A percentile compares a stretch with the other conserved stretches of the same genome.
Evolutionary conservation across 2,113 vertebrate genomes (phyloP).

Genomic region (Equus quagga): DNA sequence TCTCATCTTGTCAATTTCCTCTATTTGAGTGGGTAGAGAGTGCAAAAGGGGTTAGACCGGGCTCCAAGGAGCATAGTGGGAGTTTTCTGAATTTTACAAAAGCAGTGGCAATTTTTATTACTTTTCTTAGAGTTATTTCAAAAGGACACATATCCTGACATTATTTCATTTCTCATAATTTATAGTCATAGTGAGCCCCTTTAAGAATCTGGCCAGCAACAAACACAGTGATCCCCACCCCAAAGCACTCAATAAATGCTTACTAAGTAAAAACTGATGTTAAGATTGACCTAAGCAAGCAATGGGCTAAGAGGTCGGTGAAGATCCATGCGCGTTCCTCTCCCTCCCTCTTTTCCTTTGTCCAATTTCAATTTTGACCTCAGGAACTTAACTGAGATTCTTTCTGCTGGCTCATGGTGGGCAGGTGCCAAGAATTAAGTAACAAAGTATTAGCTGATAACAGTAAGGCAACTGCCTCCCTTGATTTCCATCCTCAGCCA

Average conservation of each 20-base stretch:
- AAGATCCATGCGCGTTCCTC: background rate
- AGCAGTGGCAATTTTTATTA: background rate
- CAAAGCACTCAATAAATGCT: background rate
- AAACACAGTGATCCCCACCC: background rate
- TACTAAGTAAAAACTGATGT: background rate
- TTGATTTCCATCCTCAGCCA: background rate
- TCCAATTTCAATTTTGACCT: background rate
- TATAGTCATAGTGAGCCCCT: background rate
- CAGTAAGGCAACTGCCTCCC: background rate
- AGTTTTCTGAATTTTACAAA: background rate
- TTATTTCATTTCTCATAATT: background rate
- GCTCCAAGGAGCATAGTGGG: background rate
- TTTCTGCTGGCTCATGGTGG: background rate
- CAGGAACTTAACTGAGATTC: background rate
- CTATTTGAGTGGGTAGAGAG: background rate
- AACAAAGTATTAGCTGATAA: background rate
- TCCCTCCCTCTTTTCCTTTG: background rate
- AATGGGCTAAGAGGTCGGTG: background rate
- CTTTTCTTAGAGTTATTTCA: slow-evolving; percentile 45
- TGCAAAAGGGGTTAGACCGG: background rate
- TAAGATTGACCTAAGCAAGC: background rate
- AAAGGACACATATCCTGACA: background rate
- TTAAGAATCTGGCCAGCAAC: background rate
- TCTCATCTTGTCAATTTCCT: background rate
- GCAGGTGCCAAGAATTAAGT: background rate